Base-by-base conservation (phyloP, 2,113 vertebrate species). In the Motacilla tschutschensis region DNA sequence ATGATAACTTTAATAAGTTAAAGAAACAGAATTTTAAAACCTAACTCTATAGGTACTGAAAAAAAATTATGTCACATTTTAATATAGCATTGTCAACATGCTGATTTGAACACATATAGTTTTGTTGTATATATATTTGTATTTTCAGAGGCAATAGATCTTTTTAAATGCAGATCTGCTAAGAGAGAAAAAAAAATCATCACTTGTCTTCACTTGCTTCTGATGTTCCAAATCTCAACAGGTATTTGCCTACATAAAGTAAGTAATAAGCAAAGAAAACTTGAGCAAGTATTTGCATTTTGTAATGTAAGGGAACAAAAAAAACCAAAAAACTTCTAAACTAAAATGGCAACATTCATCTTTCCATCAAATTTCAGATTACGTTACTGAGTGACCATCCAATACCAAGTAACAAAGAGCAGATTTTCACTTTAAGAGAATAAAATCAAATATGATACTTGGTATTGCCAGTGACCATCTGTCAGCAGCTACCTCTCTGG, bases 381-480 rank as follows among this genome's bases (percentile, higher is more conserved):
- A 3, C 22, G 16, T 9, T 41, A 16, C 21, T 17, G 35, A 66
- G 28, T 31, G 60, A 44, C 33, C 10, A 14, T 6, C 16, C 44
- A 48, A 25, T 1, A 64, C 19, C 44, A 40, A 53, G 47, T 12
- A 57, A 76, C 11, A 79, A n/a, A 47, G 22, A 28, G 19, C 2
- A 75, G 47, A 58, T 55, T 73, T 54, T 63, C 4, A 8, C 40
- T 75, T 54, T 26, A 44, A 33, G 36, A 86, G 43, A 69, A 63
- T 55, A 82, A 73, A 17, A 70, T 5, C 59, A 57, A 29, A 24
- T 33, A 18, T 2, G 38, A 47, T 14, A 10, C 12, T 47, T 60
- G 28, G 28, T 53, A 58, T 73, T 72, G 69, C 74, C 84, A 90
- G 38, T 14, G 79, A 46, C 74, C 82, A 90, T 93, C 88, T 92